Evolutionary conservation across 2,113 vertebrate genomes (phyloP).

Genomic region (Mobula hypostoma): DNA sequence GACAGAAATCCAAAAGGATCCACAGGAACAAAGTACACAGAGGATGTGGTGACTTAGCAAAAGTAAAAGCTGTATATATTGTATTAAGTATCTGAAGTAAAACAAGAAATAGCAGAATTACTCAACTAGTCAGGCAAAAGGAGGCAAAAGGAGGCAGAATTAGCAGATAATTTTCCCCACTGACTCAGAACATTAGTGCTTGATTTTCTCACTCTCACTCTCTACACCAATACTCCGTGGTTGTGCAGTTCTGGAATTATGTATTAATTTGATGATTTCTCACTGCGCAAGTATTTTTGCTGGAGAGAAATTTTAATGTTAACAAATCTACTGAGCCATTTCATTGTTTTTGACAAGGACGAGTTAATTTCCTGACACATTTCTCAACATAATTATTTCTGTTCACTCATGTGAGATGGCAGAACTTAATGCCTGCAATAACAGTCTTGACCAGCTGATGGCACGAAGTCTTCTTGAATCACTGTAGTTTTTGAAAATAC

Average conservation of each 20-base stretch:
- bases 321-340: background rate
- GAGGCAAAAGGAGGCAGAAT: no score
- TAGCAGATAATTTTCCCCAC: background rate
- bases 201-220: no score
- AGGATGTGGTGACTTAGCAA: background rate
- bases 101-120: background rate
- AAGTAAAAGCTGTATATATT: background rate
- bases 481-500: no score
- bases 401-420: no score
- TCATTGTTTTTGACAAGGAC: background rate
- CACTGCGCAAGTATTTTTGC: background rate
- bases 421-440: no score
- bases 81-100: background rate
- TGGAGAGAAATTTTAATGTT: background rate
- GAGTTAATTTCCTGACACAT: background rate
- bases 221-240: no score
- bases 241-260: no score
- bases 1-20: background rate
- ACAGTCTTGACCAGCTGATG: no score
- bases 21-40: background rate
- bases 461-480: no score
- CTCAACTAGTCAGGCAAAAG: no score
- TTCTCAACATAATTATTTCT: background rate
- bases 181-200: no score
- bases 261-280: background rate